A percentile compares a stretch with the other conserved stretches of the same genome.
phyloP scores from a whole-genome alignment of 2,113 vertebrate species.

The Leptocoma aspasia region DNA sequence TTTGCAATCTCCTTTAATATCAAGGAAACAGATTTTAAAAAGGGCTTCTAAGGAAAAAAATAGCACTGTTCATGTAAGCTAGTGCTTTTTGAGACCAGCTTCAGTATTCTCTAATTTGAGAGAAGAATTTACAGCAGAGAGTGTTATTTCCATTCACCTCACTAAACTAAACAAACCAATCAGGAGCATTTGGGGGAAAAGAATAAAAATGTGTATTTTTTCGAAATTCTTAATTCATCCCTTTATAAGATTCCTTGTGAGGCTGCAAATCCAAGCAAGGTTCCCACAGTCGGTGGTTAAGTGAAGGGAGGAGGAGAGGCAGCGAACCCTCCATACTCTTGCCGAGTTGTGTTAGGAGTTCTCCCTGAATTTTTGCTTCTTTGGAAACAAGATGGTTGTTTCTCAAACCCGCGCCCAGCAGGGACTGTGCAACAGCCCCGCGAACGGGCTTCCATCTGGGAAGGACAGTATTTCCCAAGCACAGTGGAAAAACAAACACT shows the following conservation, averaged over 20 bases:
- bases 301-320: neutral
- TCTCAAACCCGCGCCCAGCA: neutral
- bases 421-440: neutral
- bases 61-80: neutral
- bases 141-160: neutral
- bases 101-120: neutral
- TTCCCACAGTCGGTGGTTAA: neutral
- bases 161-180: neutral
- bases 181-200: neutral
- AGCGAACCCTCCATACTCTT: neutral
- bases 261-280: neutral
- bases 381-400: neutral
- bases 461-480: neutral
- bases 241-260: neutral
- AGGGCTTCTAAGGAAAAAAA: neutral
- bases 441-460: accelerated
- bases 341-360: neutral
- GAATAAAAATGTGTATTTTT: neutral
- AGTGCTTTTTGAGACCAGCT: neutral
- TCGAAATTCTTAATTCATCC: neutral
- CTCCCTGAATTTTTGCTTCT: neutral
- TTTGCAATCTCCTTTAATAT: neutral
- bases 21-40: neutral
- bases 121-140: neutral
- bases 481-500: neutral